A percentile compares a stretch with the other conserved stretches of the same genome.
phyloP scores from a whole-genome alignment of 2,113 vertebrate species.

The Callospermophilus lateralis region DNA sequence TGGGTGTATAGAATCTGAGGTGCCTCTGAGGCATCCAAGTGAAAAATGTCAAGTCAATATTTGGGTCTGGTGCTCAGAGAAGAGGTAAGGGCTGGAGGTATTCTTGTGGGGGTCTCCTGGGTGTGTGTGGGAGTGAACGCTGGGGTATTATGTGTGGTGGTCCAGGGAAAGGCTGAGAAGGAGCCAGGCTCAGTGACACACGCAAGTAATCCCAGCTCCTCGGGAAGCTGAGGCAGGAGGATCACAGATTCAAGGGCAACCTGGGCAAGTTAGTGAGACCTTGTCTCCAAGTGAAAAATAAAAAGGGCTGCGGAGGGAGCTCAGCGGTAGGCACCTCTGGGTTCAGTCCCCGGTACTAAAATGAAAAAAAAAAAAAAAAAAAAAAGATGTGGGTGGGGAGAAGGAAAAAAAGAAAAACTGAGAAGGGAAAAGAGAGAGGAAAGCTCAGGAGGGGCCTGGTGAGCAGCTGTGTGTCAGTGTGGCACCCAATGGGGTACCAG shows the following conservation, averaged over 20 bases:
- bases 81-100: not conserved
- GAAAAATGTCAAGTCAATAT: not conserved
- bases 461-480: not conserved
- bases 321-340: not conserved
- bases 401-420: too few relatives aligned
- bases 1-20: not conserved
- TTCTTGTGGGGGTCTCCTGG: not conserved
- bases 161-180: not conserved
- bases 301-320: not conserved
- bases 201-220: not conserved
- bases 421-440: not conserved
- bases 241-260: not conserved
- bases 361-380: too few relatives aligned
- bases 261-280: not conserved
- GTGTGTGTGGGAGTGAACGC: not conserved
- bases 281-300: not conserved
- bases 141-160: not conserved
- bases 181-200: not conserved
- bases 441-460: not conserved
- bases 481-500: not conserved
- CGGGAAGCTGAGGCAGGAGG: not conserved
- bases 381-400: too few relatives aligned
- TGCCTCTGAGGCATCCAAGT: not conserved
- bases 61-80: not conserved
- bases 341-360: not conserved